Base-by-base conservation (phyloP, 2,888 invertebrate genomes). In the Auanema sp. region DNA sequence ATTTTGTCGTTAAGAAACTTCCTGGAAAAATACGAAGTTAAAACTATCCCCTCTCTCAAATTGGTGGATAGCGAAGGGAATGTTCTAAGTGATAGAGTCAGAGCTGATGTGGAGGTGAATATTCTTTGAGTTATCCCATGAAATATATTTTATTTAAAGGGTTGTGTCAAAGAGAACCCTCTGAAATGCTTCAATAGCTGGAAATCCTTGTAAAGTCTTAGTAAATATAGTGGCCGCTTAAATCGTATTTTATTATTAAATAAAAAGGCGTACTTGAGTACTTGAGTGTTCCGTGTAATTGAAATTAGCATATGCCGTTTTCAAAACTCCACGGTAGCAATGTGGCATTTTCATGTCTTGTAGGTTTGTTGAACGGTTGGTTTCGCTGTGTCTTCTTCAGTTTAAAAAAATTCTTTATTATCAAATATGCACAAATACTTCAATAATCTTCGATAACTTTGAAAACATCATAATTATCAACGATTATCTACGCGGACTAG, bases 11-110 rank as follows among this genome's bases (percentile, higher is more conserved):
- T 23, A 61, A 79, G 79, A 44, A 71, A 74, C 42, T 67, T 78
- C 25, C 53, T 68, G 12, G 66, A 77, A 55, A 72, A 77, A 53
- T 79, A 69, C 68, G 69, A 79, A 21, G 74, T 77, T 10, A 62
- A 64, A 23, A 70, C 75, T 3, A 75, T 79, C 51, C 79, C 79
- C 6, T 70, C 72, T 23, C 51, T 78, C 51, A 72, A 71, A 57
- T 41, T 79, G 52, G 69, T 79, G 33, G 64, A 73, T 51, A 61
- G 62, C 33, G 58, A 76, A 12, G 79, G 79, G 40, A 65, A 77
- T 10, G 73, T 79, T 14, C 66, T 76, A 11, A 68, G 71, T 50
- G 79, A 79, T 33, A 63, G 69, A 10, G 73, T 70, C 25, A 59
- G 77, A 12, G 70, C 68, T 57, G 68, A 77, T 56, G 68, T 79